phyloP scores from a whole-genome alignment of 2,888 invertebrate genomes.

The Chymomyza caudatula region DNA sequence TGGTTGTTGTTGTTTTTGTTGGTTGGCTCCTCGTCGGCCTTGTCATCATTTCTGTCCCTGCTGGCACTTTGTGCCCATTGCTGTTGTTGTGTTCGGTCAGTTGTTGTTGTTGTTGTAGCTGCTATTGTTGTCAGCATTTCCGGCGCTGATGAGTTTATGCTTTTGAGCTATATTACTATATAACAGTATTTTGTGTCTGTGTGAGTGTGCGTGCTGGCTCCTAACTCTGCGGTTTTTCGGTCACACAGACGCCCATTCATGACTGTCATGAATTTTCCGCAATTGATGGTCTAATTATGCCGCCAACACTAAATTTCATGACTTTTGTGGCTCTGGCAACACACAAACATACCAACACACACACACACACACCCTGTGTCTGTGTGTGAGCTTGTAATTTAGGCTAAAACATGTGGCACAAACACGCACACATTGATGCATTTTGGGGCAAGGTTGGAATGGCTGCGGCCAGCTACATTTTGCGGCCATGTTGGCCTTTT shows the following conservation, averaged over 20 bases:
- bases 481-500: neutral
- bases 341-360: neutral
- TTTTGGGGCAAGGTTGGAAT: neutral
- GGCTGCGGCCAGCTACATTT: neutral
- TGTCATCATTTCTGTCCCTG: conserved; percentile 9
- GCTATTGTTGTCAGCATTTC: conserved; percentile 60
- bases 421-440: neutral
- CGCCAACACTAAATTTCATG: conserved; percentile 73
- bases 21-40: conserved; percentile 23
- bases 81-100: neutral
- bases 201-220: conserved; percentile 9
- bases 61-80: neutral
- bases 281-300: conserved; percentile 78
- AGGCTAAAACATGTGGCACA: conserved; percentile 60
- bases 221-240: conserved; percentile 44
- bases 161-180: conserved; percentile 70
- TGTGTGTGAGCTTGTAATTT: conserved; percentile 46
- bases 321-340: conserved; percentile 54
- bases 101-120: conserved; percentile 17
- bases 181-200: conserved; percentile 33
- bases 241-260: conserved; percentile 51
- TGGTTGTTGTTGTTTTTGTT: neutral
- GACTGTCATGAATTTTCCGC: conserved; percentile 74
- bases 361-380: neutral
- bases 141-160: conserved; percentile 70